phyloP scores from a whole-genome alignment of 1,140 invertebrate genomes.

The Drosophila bocki region DNA sequence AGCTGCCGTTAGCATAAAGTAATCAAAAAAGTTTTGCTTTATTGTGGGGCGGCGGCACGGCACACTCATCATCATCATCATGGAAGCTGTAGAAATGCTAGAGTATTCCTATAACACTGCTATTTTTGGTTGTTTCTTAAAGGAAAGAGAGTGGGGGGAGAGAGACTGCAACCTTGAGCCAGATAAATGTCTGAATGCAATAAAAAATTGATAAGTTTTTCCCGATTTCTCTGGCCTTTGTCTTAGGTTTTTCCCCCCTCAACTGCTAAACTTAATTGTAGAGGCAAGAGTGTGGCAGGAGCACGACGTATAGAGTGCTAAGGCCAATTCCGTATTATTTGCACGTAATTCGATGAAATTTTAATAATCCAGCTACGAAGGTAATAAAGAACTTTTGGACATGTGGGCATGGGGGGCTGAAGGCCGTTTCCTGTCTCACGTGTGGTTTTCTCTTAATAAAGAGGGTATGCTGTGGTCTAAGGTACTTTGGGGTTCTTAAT shows the following conservation, averaged over 20 bases:
- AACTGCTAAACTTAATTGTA: conserved; percentile 42
- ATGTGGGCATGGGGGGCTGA: conserved; percentile 45
- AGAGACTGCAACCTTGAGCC: conserved; percentile 36
- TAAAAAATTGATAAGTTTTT: conserved; percentile 58
- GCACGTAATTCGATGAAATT: conserved; percentile 77
- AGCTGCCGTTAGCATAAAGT: conserved; percentile 75
- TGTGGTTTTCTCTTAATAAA: neutral
- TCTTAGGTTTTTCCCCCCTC: conserved; percentile 3
- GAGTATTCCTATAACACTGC: neutral
- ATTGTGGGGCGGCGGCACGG: conserved; percentile 56
- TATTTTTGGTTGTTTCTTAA: conserved; percentile 2
- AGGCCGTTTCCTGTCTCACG: conserved; percentile 51
- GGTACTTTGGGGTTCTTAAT: neutral
- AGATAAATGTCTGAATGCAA: conserved; percentile 30
- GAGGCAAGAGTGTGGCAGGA: conserved; percentile 8
- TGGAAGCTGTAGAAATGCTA: conserved; percentile 39
- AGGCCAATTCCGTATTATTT: conserved; percentile 61
- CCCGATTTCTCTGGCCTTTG: conserved; percentile 18
- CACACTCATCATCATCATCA: conserved; percentile 56
- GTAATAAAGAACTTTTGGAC: conserved; percentile 76
- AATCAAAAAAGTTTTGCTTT: conserved; percentile 77
- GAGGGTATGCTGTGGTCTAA: neutral
- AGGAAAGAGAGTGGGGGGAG: neutral
- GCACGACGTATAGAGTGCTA: conserved; percentile 31
- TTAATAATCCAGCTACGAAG: conserved; percentile 72